Base-by-base conservation (phyloP, 2,888 invertebrate species). In the Archaeoteleia sp. region DNA sequence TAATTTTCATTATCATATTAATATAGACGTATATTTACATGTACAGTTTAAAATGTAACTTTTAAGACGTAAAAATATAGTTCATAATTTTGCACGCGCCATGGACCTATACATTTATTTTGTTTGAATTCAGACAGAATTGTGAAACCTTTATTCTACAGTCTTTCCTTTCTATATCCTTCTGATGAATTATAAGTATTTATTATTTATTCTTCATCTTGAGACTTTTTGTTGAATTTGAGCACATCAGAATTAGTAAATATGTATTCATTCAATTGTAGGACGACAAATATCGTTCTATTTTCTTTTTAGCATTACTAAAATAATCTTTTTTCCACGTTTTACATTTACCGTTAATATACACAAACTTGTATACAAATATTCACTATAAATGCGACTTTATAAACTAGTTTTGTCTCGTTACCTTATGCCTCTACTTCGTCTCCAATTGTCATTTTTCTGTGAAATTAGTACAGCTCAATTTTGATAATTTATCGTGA, bases 11-110 rank as follows among this genome's bases (percentile, higher is more conserved):
- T 57, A 49, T 27, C 7, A 35, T 60, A 35, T 35, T 53, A 40
- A 43, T 63, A 46, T 71, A 65, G 67, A 70, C 69, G 62, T 61
- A 71, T 74, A 71, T 74, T 46, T 78, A 82, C 82, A 81, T 79
- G 76, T 79, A 83, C 77, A 81, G 77, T 78, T 84, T 75, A 83
- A 83, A 84, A 83, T 84, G 82, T 84, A 79, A 82, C 69, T 76
- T 82, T 82, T 81, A 81, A 83, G 78, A 84, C 80, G 82, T 83
- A 84, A 85, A 85, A 85, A 85, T 85, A 85, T 84, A 85, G 78
- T 83, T 75, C 82, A 79, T 81, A 79, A 82, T 79, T 75, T 83
- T 81, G 79, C 82, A 79, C 82, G 80, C 80, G 75, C 78, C 80
- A 80, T 81, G 82, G 80, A 83, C 78, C 81, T 81, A 76, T 78